Evolutionary conservation across 2,888 invertebrate species (phyloP).

Genomic region (Arge pagana): DNA sequence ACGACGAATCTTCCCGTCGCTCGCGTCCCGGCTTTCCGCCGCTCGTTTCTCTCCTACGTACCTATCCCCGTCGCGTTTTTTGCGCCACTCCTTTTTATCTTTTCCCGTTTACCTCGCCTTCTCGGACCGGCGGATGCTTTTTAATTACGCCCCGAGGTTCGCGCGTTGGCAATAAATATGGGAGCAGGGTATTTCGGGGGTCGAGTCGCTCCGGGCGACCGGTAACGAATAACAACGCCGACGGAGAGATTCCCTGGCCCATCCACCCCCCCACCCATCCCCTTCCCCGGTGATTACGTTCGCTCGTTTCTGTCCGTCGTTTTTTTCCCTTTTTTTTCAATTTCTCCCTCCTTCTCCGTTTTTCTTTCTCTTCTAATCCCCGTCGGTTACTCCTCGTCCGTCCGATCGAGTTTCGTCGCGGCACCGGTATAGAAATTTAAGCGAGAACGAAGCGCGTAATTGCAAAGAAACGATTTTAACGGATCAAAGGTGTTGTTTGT

Average conservation of each 20-base stretch:
- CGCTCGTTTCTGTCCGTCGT: background rate
- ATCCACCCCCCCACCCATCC: slow-evolving; percentile 22
- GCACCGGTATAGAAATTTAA: too few relatives aligned
- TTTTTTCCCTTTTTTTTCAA: background rate
- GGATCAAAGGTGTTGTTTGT: too few relatives aligned
- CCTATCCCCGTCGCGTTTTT: too few relatives aligned
- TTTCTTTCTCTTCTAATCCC: background rate
- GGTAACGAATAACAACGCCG: slow-evolving; percentile 16
- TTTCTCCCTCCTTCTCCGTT: background rate
- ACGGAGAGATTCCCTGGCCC: slow-evolving; percentile 31
- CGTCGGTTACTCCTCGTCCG: background rate
- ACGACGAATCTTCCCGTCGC: too few relatives aligned
- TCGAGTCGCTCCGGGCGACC: background rate
- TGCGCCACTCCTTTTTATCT: too few relatives aligned
- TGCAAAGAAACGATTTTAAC: too few relatives aligned
- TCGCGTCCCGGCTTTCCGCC: too few relatives aligned
- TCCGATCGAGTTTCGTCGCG: too few relatives aligned
- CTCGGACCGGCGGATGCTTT: too few relatives aligned
- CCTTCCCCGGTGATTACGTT: background rate
- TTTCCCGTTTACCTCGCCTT: too few relatives aligned
- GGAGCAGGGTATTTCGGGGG: slow-evolving; percentile 3
- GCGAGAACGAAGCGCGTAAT: too few relatives aligned
- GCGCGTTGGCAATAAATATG: slow-evolving; percentile 19
- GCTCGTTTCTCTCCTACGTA: too few relatives aligned
- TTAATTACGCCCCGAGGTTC: slow-evolving; percentile 18